These are phyloP conservation scores for Barypeithes pellucidus DNA, from an alignment of 2,888 invertebrate species.

Conservation along the genomic window DNA sequence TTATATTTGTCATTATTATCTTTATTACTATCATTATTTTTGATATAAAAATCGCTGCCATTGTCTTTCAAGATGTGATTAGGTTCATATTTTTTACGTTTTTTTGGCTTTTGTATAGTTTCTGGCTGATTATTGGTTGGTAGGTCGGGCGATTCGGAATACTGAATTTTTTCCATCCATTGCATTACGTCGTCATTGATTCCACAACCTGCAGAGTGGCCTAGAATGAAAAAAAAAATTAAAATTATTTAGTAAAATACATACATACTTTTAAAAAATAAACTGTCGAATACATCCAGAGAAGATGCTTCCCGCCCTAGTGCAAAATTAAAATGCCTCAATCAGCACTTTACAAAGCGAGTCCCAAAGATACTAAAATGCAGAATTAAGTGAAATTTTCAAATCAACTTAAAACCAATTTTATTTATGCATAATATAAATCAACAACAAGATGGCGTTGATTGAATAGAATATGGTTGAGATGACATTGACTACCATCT, in stretches of 20 bases:
- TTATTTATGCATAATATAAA: no score
- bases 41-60: slow-evolving; percentile 21
- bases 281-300: no score
- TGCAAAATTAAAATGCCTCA: no score
- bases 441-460: no score
- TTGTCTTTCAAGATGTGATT: slow-evolving; percentile 33
- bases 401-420: no score
- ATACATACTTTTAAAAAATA: no score
- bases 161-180: slow-evolving; percentile 95
- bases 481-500: no score
- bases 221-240: slow-evolving; percentile 69
- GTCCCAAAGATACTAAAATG: no score
- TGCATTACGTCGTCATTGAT: slow-evolving; percentile 89
- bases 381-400: no score
- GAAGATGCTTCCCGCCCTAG: no score
- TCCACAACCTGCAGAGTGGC: slow-evolving; percentile 90
- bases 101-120: slow-evolving; percentile 50
- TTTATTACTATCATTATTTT: slow-evolving; percentile 31
- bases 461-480: no score
- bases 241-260: not conserved
- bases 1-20: slow-evolving; percentile 35
- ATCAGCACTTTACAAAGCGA: no score
- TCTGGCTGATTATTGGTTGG: not conserved
- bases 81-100: slow-evolving; percentile 55
- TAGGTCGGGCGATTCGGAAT: slow-evolving; percentile 73